Base-by-base conservation (phyloP, 2,113 vertebrate species). In the Sigmodon hispidus region DNA sequence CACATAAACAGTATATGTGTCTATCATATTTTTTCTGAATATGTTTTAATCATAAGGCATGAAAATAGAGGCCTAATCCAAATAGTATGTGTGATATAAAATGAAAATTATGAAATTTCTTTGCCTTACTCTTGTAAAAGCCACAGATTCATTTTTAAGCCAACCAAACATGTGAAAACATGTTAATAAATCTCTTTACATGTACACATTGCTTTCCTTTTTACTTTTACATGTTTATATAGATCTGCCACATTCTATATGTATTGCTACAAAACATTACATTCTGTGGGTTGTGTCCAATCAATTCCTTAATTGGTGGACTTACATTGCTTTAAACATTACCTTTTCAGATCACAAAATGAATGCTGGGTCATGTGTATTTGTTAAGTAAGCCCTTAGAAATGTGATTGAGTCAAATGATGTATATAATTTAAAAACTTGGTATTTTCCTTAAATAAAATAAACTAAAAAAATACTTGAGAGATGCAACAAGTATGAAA, bases 31-130 rank as follows among this genome's bases (percentile, higher is more conserved):
- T 67, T 76, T 70, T 91, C 19, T 31, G 84, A 77, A 93, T 84
- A 52, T 43, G 34, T 87, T 90, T 93, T 48, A 57, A 76, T 88
- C 7, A 76, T 70, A 84, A 93, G 50, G 34, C 12, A 63, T n/a
- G n/a, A 77, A 93, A 93, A 34, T 52, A 87, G 61, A 90, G 91
- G 52, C 10, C 80, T 70, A 93, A 87, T 36, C 63, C 67, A 76
- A 52, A n/a, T 3, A 19, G 24, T 55, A 6, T 1, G 9, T 65
- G 40, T 22, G 36, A 31, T 40, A 77, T 34, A 63, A 90, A 63
- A 69, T 90, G 67, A 76, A 90, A 83, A 89, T 26, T 29, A 34
- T 93, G 40, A 45, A 73, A 89, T 48, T 48, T 81, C 10, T 45
- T 84, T 91, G 57, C 13, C 11, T 80, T 36, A 67, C 3, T 6